Percentiles rank a stretch among this genome's conserved stretches.
Evolutionary conservation across 2,888 invertebrate species (phyloP).

Genomic region (Acrobasis repandana): DNA sequence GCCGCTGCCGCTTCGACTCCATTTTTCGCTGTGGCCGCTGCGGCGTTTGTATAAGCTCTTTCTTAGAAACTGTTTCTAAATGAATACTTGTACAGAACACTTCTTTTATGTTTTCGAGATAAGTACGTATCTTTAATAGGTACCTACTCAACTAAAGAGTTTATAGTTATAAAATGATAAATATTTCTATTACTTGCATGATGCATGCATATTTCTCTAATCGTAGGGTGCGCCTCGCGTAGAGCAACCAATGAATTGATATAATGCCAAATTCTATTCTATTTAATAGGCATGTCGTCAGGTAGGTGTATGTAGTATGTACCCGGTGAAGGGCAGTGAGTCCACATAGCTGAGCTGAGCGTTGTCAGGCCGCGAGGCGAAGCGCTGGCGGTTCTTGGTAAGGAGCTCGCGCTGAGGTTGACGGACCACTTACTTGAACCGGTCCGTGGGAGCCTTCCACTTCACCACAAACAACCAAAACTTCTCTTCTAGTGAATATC

Average conservation of each 20-base stretch:
- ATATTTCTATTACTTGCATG: too few relatives aligned
- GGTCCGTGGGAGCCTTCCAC: slow-evolving; percentile 60
- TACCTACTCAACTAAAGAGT: too few relatives aligned
- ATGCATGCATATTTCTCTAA: too few relatives aligned
- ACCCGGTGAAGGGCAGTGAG: slow-evolving; percentile 13
- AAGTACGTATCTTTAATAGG: too few relatives aligned
- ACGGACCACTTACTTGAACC: slow-evolving; percentile 62
- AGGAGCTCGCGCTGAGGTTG: slow-evolving; percentile 42
- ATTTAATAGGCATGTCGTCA: slow-evolving; percentile 8
- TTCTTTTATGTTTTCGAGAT: too few relatives aligned
- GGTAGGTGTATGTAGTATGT: slow-evolving; percentile 1
- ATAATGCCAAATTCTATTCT: slow-evolving; percentile 7
- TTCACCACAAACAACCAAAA: slow-evolving; percentile 52
- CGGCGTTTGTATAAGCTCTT: too few relatives aligned
- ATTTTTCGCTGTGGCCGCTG: too few relatives aligned
- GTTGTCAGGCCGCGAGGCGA: slow-evolving; percentile 5
- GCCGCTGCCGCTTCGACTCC: too few relatives aligned
- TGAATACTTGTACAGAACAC: too few relatives aligned
- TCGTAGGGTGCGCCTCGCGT: not conserved
- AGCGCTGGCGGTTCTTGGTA: slow-evolving; percentile 12
- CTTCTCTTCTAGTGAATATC: slow-evolving; percentile 57
- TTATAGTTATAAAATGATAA: too few relatives aligned
- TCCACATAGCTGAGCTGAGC: slow-evolving; percentile 8
- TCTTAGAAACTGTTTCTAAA: too few relatives aligned
- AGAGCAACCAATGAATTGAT: not conserved